Evolutionary conservation across 2,888 invertebrate genomes (phyloP).

Genomic region (Hydroisotoma schaefferi): DNA sequence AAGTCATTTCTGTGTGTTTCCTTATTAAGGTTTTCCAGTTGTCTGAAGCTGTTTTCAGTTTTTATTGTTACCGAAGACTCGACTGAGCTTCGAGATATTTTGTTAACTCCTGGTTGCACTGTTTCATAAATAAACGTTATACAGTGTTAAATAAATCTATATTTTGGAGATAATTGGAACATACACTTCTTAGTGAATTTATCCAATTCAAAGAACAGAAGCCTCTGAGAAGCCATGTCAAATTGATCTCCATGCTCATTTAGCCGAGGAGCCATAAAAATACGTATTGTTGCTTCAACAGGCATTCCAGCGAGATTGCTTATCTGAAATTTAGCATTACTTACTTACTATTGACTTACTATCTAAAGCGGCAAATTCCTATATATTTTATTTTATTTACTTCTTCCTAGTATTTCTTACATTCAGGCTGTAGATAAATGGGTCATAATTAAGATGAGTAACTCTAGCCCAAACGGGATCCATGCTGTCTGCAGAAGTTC

Average conservation of each 20-base stretch:
- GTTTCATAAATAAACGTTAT: constrained; percentile 24
- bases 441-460: constrained; percentile 50
- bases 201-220: constrained; percentile 68
- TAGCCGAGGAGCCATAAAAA: constrained; percentile 66
- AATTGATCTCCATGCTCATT: constrained; percentile 66
- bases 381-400: too few relatives aligned
- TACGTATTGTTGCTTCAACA: constrained; percentile 63
- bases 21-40: constrained; percentile 52
- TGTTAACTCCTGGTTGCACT: constrained; percentile 61
- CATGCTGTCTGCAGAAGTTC: constrained; percentile 20
- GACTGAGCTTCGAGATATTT: constrained; percentile 62
- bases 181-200: constrained; percentile 58
- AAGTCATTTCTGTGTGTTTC: constrained; percentile 14
- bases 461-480: constrained; percentile 46
- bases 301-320: constrained; percentile 51
- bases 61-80: constrained; percentile 79
- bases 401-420: too few relatives aligned
- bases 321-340: constrained; percentile 37
- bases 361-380: too few relatives aligned
- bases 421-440: constrained; percentile 49
- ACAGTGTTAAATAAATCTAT: not conserved
- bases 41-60: constrained; percentile 74
- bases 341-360: too few relatives aligned
- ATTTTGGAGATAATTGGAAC: not conserved
- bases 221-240: constrained; percentile 62